Evolutionary conservation across 2,888 invertebrate species (phyloP).

Genomic region (Carterocephalus palaemon): DNA sequence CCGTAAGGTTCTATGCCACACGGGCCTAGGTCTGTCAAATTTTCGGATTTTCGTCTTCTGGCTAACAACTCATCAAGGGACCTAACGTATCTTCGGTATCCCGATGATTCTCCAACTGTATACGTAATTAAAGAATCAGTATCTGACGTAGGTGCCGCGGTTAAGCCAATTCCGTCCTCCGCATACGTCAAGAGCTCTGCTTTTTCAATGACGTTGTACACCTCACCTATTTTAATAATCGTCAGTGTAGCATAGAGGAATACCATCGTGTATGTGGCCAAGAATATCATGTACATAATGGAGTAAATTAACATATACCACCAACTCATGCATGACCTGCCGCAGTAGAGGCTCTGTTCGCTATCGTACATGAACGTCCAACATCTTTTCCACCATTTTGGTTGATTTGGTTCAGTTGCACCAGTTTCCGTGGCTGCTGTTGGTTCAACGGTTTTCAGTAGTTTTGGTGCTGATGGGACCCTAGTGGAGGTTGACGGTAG

Average conservation of each 20-base stretch:
- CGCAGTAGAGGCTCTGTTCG: slow-evolving; percentile 43
- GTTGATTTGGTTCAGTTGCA: slow-evolving; percentile 7
- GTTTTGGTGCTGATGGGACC: slow-evolving; percentile 19
- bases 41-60: slow-evolving; percentile 41
- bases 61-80: slow-evolving; percentile 49
- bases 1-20: slow-evolving; percentile 60
- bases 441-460: slow-evolving; percentile 26
- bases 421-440: slow-evolving; percentile 3
- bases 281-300: slow-evolving; percentile 54
- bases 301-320: slow-evolving; percentile 46
- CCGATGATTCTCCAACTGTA: slow-evolving; percentile 40
- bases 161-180: slow-evolving; percentile 52
- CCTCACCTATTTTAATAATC: slow-evolving; percentile 39
- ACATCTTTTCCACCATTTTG: slow-evolving; percentile 34
- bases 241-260: slow-evolving; percentile 47
- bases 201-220: slow-evolving; percentile 39
- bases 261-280: slow-evolving; percentile 51
- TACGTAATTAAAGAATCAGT: slow-evolving; percentile 59
- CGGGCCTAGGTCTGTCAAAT: slow-evolving; percentile 47
- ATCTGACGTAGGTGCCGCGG: slow-evolving; percentile 53
- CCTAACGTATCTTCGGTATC: slow-evolving; percentile 53
- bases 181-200: slow-evolving; percentile 41
- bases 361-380: slow-evolving; percentile 45
- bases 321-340: slow-evolving; percentile 57
- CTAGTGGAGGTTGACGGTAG: slow-evolving; percentile 6